Evolutionary conservation across 92 coral and sea anemone species (phyloP).

Genomic region (Zoanthus gigantus): DNA sequence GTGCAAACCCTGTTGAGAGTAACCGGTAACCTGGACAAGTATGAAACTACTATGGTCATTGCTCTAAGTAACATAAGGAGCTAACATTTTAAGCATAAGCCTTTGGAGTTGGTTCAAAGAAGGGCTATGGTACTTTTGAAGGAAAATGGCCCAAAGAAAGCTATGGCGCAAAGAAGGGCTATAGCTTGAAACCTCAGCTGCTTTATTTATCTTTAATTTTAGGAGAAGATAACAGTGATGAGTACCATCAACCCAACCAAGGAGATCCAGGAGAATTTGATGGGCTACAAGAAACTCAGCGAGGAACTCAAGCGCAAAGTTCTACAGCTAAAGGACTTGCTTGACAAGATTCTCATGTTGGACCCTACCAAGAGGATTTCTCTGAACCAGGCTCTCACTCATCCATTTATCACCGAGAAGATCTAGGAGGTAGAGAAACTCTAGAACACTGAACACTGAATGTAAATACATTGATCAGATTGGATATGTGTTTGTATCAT

Average conservation of each 20-base stretch:
- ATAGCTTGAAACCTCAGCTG: neutral
- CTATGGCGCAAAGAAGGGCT: neutral
- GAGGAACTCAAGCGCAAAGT: constrained; percentile 95
- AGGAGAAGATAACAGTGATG: constrained; percentile 96
- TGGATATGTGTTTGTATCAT: constrained; percentile 25
- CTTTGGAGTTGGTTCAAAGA: no score
- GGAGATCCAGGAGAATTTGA: constrained; percentile 82
- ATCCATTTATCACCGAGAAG: constrained; percentile 99
- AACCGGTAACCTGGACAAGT: no score
- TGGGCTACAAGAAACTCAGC: constrained; percentile 83
- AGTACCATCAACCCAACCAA: constrained; percentile 91
- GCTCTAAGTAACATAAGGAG: neutral
- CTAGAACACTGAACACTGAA: constrained; percentile 23
- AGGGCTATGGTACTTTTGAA: no score
- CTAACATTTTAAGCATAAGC: no score
- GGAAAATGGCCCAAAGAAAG: no score
- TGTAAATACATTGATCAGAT: constrained; percentile 10
- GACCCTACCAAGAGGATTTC: constrained; percentile 95
- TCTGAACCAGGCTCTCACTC: constrained; percentile 95
- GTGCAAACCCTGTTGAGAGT: no score
- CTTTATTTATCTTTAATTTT: neutral
- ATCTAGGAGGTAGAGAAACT: constrained; percentile 68
- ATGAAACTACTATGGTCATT: no score
- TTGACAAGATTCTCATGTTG: constrained; percentile 92
- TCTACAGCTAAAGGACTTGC: constrained; percentile 89